A percentile compares a stretch with the other conserved stretches of the same genome.
These are phyloP conservation scores for Falcaria lacertinaria DNA, from an alignment of 2,888 invertebrate species.

Conservation along the genomic window DNA sequence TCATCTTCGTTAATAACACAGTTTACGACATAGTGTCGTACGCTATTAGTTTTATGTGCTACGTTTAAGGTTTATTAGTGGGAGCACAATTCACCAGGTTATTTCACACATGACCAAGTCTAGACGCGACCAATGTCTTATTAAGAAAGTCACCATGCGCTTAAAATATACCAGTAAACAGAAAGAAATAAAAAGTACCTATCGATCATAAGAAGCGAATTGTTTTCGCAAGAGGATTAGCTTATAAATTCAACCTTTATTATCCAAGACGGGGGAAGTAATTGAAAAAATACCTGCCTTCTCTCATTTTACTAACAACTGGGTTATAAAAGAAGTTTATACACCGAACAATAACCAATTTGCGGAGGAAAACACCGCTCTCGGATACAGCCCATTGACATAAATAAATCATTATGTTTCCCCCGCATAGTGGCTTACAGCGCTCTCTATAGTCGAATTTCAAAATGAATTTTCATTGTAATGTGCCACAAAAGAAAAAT, in stretches of 20 bases:
- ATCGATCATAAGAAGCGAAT: slow-evolving; percentile 16
- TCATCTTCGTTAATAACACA: slow-evolving; percentile 58
- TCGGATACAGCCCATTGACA: slow-evolving; percentile 69
- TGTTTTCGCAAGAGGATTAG: slow-evolving; percentile 50
- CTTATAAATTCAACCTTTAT: slow-evolving; percentile 57
- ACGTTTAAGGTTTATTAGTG: slow-evolving; percentile 74
- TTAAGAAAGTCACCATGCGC: slow-evolving; percentile 41
- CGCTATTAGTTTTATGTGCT: slow-evolving; percentile 70
- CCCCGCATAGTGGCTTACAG: slow-evolving; percentile 37
- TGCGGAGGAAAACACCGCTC: slow-evolving; percentile 63
- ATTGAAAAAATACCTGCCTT: slow-evolving; percentile 59
- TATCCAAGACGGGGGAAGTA: slow-evolving; percentile 45
- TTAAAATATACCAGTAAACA: slow-evolving; percentile 8
- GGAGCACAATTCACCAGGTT: slow-evolving; percentile 65
- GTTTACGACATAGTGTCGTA: slow-evolving; percentile 68
- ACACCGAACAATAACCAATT: slow-evolving; percentile 74
- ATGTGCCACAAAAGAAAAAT: slow-evolving; percentile 73
- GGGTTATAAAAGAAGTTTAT: slow-evolving; percentile 74
- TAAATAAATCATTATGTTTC: slow-evolving; percentile 76
- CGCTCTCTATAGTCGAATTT: slow-evolving; percentile 37
- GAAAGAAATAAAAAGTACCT: slow-evolving; percentile 1
- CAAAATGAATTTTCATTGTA: slow-evolving; percentile 72
- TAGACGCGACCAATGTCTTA: slow-evolving; percentile 63
- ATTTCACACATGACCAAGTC: slow-evolving; percentile 71
- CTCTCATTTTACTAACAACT: slow-evolving; percentile 72